phyloP scores from a whole-genome alignment of 1,140 invertebrate species.

The Cydia fagiglandana region DNA sequence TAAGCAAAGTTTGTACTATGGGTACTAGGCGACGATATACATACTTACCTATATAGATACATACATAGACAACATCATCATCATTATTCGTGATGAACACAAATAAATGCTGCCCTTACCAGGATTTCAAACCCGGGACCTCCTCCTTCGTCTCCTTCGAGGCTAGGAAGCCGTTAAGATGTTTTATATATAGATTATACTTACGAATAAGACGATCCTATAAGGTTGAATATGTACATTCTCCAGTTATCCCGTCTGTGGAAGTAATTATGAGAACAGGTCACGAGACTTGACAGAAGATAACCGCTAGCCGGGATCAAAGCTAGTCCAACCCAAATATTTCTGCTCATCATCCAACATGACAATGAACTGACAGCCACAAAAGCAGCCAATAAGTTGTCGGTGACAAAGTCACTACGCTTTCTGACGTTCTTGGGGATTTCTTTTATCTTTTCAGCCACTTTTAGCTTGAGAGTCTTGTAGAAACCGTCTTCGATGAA shows the following conservation, averaged over 20 bases:
- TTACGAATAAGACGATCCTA: constrained; percentile 82
- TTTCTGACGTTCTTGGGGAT: constrained; percentile 55
- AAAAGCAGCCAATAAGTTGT: constrained; percentile 77
- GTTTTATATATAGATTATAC: constrained; percentile 32
- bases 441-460: constrained; percentile 75
- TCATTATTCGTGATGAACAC: too few relatives aligned
- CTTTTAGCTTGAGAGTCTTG: constrained; percentile 82
- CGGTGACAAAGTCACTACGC: constrained; percentile 78
- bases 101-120: too few relatives aligned
- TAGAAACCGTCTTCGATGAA: constrained; percentile 86
- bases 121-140: too few relatives aligned
- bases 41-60: too few relatives aligned
- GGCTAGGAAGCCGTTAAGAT: too few relatives aligned
- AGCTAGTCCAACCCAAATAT: constrained; percentile 49
- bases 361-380: constrained; percentile 78
- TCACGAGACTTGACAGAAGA: constrained; percentile 79
- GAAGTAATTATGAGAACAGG: constrained; percentile 89
- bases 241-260: constrained; percentile 89
- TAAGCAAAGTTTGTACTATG: too few relatives aligned
- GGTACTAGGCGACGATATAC: too few relatives aligned
- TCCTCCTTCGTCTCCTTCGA: too few relatives aligned
- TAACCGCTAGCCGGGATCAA: constrained; percentile 68
- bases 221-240: constrained; percentile 89
- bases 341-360: constrained; percentile 71
- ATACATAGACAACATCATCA: too few relatives aligned